Evolutionary conservation across 1,140 invertebrate species (phyloP), one percentile per base, ranked within the genome.

Genomic region (Hyles vespertilio): DNA sequence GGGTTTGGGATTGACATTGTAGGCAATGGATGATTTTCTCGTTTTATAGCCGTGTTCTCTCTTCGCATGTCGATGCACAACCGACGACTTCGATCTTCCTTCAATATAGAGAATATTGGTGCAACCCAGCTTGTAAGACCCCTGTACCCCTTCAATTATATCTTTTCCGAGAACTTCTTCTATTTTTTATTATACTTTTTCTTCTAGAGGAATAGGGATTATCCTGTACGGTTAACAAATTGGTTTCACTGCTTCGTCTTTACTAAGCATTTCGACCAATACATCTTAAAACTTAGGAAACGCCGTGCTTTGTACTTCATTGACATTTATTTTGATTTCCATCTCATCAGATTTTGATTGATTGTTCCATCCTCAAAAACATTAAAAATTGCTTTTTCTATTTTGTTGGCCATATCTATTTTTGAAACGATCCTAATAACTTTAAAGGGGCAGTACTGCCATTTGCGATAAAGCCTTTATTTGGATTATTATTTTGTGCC

Each of bases 51-150:
- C 53, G 69, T 5, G 62, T 76, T 67, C 1, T 76, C 82, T 45
- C 71, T 36, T 43, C 87, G 58, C 79, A 89, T 81, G 55, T 87
- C 77, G 2, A 87, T 51, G 36, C 79, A 83, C 5, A 87, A 50
- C 0, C 79, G 63, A 11, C 81, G n/a, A 40, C 84, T 76, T 3
- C 63, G 67, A 34, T 74, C 58, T 44, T 72, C 59, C 56, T 84
- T 86, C 6, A 77, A 33, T 9, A 81, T 66, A 8, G 73, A 72
- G 0, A 81, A 74, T 5, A 84, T 67, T 3, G 81, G 79, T 2
- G 82, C 86, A 10, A 88, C 60, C 80, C 81, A 87, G 45, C 36
- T 12, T 0, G 72, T 80, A 10, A 77, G 71, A n/a, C 63, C 75
- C 75, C 9, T 65, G 51, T 2, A 86, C 77, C 48, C 68, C 54